A percentile compares a stretch with the other conserved stretches of the same genome.
Evolutionary conservation across 1,140 invertebrate species (phyloP).

Genomic region (Stegodyphus dumicola): DNA sequence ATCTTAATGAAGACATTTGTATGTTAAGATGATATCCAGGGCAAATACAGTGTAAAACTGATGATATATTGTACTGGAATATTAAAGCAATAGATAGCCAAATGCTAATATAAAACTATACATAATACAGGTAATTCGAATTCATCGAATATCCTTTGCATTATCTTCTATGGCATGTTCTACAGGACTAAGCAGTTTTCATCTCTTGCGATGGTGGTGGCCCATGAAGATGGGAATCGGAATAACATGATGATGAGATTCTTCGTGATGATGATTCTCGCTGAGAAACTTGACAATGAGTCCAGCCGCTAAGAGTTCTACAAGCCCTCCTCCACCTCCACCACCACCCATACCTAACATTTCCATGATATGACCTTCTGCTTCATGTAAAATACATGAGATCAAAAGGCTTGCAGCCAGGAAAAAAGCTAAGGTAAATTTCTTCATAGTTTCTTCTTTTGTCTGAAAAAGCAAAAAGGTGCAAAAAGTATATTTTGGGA

Average conservation of each 20-base stretch:
- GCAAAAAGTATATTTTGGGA: too few relatives aligned
- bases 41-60: too few relatives aligned
- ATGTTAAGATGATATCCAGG: too few relatives aligned
- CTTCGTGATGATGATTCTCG: not conserved
- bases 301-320: not conserved
- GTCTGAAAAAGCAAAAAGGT: too few relatives aligned
- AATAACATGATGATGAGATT: slow-evolving; percentile 13
- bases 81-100: too few relatives aligned
- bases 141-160: too few relatives aligned
- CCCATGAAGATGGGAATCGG: not conserved
- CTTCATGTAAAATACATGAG: not conserved
- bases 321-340: not conserved
- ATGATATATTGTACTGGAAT: too few relatives aligned
- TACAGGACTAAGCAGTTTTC: not conserved
- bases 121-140: too few relatives aligned
- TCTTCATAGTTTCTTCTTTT: not conserved
- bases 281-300: not conserved
- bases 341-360: not conserved
- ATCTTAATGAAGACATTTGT: too few relatives aligned
- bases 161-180: not conserved
- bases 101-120: too few relatives aligned
- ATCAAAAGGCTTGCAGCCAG: not conserved
- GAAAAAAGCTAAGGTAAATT: not conserved
- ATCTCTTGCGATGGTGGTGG: not conserved
- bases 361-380: not conserved